Percentiles rank a stretch among this genome's conserved stretches.
Evolutionary conservation across 2,797 vertebrate genomes (phyloP).

Genomic region (Neosalanx taihuensis): DNA sequence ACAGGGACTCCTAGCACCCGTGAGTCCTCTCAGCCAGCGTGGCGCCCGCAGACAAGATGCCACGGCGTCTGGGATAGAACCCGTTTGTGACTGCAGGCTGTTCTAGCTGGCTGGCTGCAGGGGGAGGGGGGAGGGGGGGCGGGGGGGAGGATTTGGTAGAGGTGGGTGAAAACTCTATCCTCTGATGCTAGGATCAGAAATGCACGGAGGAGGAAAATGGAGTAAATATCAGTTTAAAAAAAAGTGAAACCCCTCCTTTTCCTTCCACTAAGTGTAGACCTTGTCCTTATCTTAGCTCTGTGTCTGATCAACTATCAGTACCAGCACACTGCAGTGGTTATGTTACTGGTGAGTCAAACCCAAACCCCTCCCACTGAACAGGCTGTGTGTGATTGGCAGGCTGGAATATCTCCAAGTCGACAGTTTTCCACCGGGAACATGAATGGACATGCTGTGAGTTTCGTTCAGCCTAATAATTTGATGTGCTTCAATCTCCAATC

Average conservation of each 20-base stretch:
- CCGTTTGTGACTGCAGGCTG: not conserved
- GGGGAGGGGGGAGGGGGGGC: too few species aligned
- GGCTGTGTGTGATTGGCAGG: conserved; percentile 68
- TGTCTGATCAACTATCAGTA: not conserved
- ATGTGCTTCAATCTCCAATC: conserved; percentile 20
- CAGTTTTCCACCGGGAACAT: conserved; percentile 63
- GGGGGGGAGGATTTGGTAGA: too few species aligned
- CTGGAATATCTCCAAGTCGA: conserved; percentile 50
- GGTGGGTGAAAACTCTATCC: too few species aligned
- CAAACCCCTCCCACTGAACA: conserved; percentile 13
- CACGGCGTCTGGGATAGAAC: not conserved
- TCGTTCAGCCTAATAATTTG: conserved; percentile 32
- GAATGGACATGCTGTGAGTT: conserved; percentile 74
- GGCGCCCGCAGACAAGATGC: not conserved
- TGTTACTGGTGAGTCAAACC: not conserved
- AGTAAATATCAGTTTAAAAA: not conserved
- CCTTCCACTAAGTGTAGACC: not conserved
- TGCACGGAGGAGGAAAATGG: not conserved
- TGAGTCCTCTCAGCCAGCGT: not conserved
- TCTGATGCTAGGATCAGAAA: not conserved
- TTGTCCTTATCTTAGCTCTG: not conserved
- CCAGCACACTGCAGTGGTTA: not conserved
- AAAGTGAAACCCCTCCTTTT: too few species aligned
- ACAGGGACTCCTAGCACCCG: too few species aligned
- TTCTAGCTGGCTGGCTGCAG: not conserved